Percentiles rank a stretch among this genome's conserved stretches.
Evolutionary conservation across 1,140 invertebrate species (phyloP).

Genomic region (Danaus melanippus): DNA sequence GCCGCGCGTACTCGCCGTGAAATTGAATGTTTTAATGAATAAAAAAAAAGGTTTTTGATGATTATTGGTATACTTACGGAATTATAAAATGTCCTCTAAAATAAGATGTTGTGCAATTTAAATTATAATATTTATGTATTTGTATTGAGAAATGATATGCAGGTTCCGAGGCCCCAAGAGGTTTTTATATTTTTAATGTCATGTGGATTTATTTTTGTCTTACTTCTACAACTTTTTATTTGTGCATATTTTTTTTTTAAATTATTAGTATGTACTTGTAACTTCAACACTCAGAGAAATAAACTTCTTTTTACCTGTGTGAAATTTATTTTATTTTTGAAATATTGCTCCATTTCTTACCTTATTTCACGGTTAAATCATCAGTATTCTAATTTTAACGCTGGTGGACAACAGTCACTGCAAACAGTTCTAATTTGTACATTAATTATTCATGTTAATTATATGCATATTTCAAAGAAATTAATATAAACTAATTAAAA

Average conservation of each 20-base stretch:
- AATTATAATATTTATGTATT: constrained; percentile 23
- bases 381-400: too few relatives aligned
- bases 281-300: constrained; percentile 40
- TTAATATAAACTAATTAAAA: too few relatives aligned
- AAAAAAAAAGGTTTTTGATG: constrained; percentile 26
- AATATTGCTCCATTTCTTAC: too few relatives aligned
- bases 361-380: too few relatives aligned
- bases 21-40: constrained; percentile 23
- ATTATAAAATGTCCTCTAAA: constrained; percentile 22
- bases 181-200: constrained; percentile 32
- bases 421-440: too few relatives aligned
- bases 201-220: constrained; percentile 24
- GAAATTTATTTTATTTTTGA: constrained; percentile 38
- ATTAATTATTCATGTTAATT: too few relatives aligned
- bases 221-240: constrained; percentile 26
- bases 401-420: too few relatives aligned
- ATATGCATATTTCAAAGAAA: too few relatives aligned
- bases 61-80: constrained; percentile 22
- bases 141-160: constrained; percentile 35
- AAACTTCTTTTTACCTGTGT: constrained; percentile 57
- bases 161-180: constrained; percentile 50
- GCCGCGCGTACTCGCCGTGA: constrained; percentile 17
- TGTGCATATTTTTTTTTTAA: constrained; percentile 17
- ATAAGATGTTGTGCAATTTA: constrained; percentile 27
- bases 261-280: constrained; percentile 33